phyloP scores from a whole-genome alignment of 2,113 vertebrate genomes.

The Sterrhoptilus dennistouni region DNA sequence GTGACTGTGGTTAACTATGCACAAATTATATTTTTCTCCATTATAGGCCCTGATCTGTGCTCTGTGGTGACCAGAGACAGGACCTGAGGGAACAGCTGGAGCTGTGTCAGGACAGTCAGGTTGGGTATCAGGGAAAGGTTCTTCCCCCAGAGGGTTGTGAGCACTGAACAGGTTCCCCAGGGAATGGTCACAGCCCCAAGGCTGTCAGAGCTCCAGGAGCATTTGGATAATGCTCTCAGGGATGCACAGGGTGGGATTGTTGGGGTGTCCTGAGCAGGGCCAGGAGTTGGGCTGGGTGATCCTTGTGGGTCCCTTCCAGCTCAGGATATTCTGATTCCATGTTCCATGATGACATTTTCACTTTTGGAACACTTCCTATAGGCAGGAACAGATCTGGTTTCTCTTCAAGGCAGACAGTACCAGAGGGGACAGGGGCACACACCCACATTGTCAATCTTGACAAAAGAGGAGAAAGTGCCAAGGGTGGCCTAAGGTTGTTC shows the following conservation, averaged over 20 bases:
- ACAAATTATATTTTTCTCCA: neutral
- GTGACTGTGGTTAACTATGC: neutral
- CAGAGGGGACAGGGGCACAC: neutral
- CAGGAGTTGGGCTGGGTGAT: neutral
- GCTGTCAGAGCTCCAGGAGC: neutral
- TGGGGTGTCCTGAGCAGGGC: neutral
- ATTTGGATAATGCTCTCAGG: accelerated
- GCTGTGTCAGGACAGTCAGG: neutral
- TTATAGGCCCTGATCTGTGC: neutral
- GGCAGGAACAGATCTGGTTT: neutral
- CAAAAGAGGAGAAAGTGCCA: neutral
- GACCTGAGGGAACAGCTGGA: accelerated
- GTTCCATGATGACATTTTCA: neutral
- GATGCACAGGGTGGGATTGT: neutral
- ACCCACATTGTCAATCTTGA: neutral
- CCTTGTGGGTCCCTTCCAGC: neutral
- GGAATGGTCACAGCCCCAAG: neutral
- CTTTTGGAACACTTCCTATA: neutral
- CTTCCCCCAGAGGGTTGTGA: neutral
- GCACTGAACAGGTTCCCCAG: neutral
- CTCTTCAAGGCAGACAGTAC: neutral
- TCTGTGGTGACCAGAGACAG: neutral
- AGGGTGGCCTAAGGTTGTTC: neutral
- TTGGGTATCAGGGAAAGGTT: accelerated
- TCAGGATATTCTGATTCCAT: neutral